Percentiles rank a stretch among this genome's conserved stretches.
Evolutionary conservation across 2,888 invertebrate genomes (phyloP).

Genomic region (Cephus pygmeus): DNA sequence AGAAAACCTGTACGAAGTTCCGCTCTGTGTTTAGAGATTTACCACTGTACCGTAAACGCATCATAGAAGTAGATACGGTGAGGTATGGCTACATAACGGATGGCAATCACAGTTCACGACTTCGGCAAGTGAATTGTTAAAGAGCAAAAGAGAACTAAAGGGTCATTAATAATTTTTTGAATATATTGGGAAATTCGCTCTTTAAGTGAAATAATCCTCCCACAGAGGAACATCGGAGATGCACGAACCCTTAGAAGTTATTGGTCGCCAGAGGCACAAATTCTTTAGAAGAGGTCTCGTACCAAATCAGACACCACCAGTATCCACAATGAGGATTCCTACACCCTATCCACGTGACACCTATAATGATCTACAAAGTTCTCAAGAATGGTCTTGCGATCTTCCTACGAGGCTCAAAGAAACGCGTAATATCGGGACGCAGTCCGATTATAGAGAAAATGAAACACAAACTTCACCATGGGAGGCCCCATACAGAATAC

Average conservation of each 20-base stretch:
- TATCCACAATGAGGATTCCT: constrained; percentile 25
- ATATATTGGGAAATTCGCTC: not conserved
- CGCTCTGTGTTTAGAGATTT: constrained; percentile 73
- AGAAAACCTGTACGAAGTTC: constrained; percentile 58
- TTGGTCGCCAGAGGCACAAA: constrained; percentile 32
- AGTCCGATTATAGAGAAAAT: constrained; percentile 80
- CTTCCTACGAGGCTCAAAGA: constrained; percentile 25
- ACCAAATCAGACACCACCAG: constrained; percentile 28
- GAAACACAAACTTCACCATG: constrained; percentile 83
- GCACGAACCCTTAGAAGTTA: constrained; percentile 53
- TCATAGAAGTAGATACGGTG: constrained; percentile 61
- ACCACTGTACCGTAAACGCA: constrained; percentile 66
- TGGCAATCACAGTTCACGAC: constrained; percentile 35
- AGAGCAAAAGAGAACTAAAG: not conserved
- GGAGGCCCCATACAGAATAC: constrained; percentile 74
- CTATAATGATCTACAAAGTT: constrained; percentile 20
- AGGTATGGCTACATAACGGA: constrained; percentile 13
- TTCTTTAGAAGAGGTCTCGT: constrained; percentile 31
- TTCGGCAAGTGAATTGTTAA: constrained; percentile 11
- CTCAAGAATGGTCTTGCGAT: constrained; percentile 28
- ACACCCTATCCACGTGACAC: not conserved
- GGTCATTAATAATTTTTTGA: not conserved
- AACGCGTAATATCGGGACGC: constrained; percentile 68
- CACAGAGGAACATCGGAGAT: not conserved
- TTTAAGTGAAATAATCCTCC: not conserved